A percentile compares a stretch with the other conserved stretches of the same genome.
Evolutionary conservation across 2,888 invertebrate genomes (phyloP).

Genomic region (Labia minor): DNA sequence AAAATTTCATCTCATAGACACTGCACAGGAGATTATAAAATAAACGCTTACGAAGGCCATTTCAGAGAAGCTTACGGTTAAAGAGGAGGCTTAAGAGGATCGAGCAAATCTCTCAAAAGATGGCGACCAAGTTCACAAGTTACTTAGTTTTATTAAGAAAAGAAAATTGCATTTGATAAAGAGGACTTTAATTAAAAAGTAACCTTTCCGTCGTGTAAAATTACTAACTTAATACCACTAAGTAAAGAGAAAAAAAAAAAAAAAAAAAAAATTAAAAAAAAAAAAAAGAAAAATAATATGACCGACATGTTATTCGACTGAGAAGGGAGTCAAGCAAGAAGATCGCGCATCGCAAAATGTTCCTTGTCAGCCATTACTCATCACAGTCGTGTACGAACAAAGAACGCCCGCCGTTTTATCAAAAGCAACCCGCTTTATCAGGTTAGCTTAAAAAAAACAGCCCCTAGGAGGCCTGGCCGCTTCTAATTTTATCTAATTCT

Average conservation of each 20-base stretch:
- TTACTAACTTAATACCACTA: neutral
- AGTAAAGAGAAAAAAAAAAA: too few species aligned
- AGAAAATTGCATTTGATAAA: slow-evolving; percentile 7
- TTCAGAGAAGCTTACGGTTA: too few species aligned
- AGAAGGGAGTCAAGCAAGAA: neutral
- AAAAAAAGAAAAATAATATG: too few species aligned
- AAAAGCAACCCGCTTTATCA: neutral
- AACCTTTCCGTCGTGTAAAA: neutral
- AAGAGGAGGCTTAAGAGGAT: too few species aligned
- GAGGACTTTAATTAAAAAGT: neutral
- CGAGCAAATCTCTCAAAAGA: too few species aligned
- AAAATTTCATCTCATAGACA: too few species aligned
- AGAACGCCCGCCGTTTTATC: neutral
- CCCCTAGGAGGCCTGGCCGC: neutral
- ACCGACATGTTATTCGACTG: too few species aligned
- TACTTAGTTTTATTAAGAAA: neutral
- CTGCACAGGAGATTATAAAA: too few species aligned
- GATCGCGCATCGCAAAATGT: neutral
- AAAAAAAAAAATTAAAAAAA: too few species aligned
- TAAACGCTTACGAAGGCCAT: too few species aligned
- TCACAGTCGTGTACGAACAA: neutral
- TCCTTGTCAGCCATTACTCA: neutral
- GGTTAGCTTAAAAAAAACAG: neutral
- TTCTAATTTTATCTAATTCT: slow-evolving; percentile 7
- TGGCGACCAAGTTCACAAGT: too few species aligned